phyloP scores from a whole-genome alignment of 23 tunicate species.

The Trididemnum clinides region DNA sequence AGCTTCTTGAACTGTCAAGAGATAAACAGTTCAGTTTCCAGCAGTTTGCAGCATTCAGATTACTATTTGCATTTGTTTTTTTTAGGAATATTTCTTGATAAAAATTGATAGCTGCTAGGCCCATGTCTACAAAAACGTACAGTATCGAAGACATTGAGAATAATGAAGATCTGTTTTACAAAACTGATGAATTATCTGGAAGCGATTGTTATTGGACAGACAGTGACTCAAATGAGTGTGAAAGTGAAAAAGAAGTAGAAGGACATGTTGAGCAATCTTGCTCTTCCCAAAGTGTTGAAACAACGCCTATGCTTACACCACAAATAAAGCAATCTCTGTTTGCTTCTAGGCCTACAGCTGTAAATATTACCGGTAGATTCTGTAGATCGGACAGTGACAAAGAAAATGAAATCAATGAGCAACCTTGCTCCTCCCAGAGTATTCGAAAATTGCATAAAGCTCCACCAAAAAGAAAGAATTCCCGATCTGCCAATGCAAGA shows the following conservation, averaged over 20 bases:
- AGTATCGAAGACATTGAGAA: constrained; percentile 24
- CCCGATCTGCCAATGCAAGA: constrained; percentile 32
- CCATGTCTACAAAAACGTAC: constrained; percentile 16
- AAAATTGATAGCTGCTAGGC: constrained; percentile 5
- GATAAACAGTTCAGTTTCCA: background rate
- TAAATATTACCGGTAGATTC: constrained; percentile 15
- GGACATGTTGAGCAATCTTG: constrained; percentile 7
- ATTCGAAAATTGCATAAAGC: constrained; percentile 26
- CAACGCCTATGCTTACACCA: no score
- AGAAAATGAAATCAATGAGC: constrained; percentile 20
- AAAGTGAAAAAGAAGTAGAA: constrained; percentile 6
- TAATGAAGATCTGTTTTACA: constrained; percentile 29
- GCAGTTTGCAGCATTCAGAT: constrained; percentile 31
- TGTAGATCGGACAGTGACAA: constrained; percentile 14
- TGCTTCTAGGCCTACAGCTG: constrained; percentile 31
- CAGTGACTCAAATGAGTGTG: constrained; percentile 33
- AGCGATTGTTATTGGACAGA: constrained; percentile 32
- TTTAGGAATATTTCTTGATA: constrained; percentile 23
- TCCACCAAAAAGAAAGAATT: constrained; percentile 9
- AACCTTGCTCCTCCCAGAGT: constrained; percentile 33
- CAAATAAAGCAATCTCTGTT: constrained; percentile 17
- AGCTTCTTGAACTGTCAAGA: constrained; percentile 14
- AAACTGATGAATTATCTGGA: constrained; percentile 31
- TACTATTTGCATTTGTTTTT: constrained; percentile 30
- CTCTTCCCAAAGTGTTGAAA: constrained; percentile 11